Base-by-base conservation (phyloP, 1,140 invertebrate genomes). In the Asobara japonica region DNA sequence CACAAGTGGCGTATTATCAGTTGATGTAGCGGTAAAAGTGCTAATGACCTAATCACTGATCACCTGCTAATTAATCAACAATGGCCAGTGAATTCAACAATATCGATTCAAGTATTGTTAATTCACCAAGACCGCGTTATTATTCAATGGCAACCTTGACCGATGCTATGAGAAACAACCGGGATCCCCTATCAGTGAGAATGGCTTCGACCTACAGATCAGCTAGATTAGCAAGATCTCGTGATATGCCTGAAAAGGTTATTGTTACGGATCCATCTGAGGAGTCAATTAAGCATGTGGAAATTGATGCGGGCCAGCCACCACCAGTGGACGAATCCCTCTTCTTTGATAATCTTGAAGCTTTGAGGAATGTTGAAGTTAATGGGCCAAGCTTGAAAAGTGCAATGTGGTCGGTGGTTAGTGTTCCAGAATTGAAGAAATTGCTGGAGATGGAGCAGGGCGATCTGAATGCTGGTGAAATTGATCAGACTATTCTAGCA, bases 351-450 rank as follows among this genome's bases (percentile, higher is more conserved):
- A 87, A 85, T 62, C 67, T 86, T 1, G 80, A 83, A n/a, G 73
- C 80, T 4, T 76, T 81, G 8, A 80, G 79, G 30, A 80, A 83
- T 18, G 81, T 83, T 1, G 83, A 87, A 16, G 73, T 89, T 11
- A 88, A 86, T 45, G 80, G 85, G 0, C 82, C 81, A 4, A 86
- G 85, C 22, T 78, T 88, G 4, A 85, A 86, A 66, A 86, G 85
- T 0, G 80, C 78, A 1, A 82, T 89, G 36, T 85, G 88, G 82
- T 85, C 87, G 0, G 81, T 79, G 0, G 74, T 87, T 3, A 83
- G 77, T 1, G 76, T 82, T 1, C 74, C 80, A 0, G 86, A 88
- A 62, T 84, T 87, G 76, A 86, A 83, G 25, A 65, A 83, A 1
- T 67, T 89, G 5, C 45, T 85, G 1, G 82, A 87, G 2, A 82